Evolutionary conservation across 2,888 invertebrate genomes (phyloP).

Genomic region (Polylopha cassiicola): DNA sequence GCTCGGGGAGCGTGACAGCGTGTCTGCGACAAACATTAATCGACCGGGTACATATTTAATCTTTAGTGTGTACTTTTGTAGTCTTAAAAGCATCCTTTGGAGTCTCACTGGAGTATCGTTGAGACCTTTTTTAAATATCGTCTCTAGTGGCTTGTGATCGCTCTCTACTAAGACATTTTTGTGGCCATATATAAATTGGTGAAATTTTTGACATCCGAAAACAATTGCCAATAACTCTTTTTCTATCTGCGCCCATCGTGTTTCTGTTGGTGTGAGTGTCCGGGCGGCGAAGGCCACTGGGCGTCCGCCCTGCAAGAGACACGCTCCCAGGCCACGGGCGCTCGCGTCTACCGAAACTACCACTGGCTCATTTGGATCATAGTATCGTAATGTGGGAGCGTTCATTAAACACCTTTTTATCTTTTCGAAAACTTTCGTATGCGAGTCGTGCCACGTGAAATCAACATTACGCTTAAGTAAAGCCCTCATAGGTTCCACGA

Average conservation of each 20-base stretch:
- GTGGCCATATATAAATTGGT: constrained; percentile 11
- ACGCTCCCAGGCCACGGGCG: neutral
- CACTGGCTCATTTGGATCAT: neutral
- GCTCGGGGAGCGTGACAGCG: constrained; percentile 34
- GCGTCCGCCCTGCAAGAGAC: constrained; percentile 16
- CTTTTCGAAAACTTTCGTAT: neutral
- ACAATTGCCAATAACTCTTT: constrained; percentile 11
- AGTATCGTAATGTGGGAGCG: constrained; percentile 1
- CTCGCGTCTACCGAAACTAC: neutral
- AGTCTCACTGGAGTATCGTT: constrained; percentile 24
- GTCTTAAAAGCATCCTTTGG: constrained; percentile 30
- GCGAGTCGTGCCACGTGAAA: neutral
- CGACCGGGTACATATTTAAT: constrained; percentile 31
- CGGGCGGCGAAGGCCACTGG: constrained; percentile 10
- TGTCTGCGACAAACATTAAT: constrained; percentile 31
- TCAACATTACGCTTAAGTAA: neutral
- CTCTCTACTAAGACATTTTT: constrained; percentile 26
- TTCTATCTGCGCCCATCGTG: neutral
- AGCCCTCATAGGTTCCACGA: neutral
- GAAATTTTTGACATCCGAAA: constrained; percentile 5
- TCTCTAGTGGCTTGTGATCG: constrained; percentile 35
- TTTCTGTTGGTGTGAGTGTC: neutral
- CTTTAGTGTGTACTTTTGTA: constrained; percentile 29
- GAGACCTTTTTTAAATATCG: constrained; percentile 31
- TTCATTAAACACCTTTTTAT: constrained; percentile 1